These are phyloP conservation scores for Peromyscus aztecus DNA, from an alignment of 2,797 vertebrate genomes.

Conservation along the genomic window DNA sequence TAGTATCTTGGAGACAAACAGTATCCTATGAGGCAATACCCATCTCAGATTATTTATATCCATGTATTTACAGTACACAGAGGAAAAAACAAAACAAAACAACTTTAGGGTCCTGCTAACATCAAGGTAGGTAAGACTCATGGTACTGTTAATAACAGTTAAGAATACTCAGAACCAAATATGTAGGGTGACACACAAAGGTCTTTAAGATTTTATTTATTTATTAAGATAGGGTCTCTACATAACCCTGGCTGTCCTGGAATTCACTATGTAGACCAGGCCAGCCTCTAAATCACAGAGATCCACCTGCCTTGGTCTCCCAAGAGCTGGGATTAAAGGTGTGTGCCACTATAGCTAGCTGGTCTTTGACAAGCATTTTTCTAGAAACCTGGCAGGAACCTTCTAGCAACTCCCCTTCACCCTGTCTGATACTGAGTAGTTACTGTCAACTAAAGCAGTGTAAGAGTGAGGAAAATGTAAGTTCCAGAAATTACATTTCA, in stretches of 20 bases:
- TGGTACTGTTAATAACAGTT: not conserved
- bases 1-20: not conserved
- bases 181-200: not conserved
- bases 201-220: not conserved
- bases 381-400: conserved; percentile 16
- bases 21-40: not conserved
- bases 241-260: too few species aligned
- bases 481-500: not conserved
- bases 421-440: conserved; percentile 15
- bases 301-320: not conserved
- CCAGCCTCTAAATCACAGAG: not conserved
- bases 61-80: not conserved
- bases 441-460: not conserved
- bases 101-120: not conserved
- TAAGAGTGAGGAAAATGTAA: not conserved
- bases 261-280: not conserved
- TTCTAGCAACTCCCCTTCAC: conserved; percentile 13
- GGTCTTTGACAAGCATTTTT: not conserved
- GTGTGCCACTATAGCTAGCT: not conserved
- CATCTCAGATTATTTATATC: conserved; percentile 26
- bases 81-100: not conserved
- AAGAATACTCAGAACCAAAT: conserved; percentile 28
- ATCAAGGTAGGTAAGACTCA: not conserved
- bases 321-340: not conserved
- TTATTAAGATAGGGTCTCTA: not conserved